These are phyloP conservation scores for Empidonax alnorum DNA, from an alignment of 2,113 vertebrate genomes.

Conservation along the genomic window DNA sequence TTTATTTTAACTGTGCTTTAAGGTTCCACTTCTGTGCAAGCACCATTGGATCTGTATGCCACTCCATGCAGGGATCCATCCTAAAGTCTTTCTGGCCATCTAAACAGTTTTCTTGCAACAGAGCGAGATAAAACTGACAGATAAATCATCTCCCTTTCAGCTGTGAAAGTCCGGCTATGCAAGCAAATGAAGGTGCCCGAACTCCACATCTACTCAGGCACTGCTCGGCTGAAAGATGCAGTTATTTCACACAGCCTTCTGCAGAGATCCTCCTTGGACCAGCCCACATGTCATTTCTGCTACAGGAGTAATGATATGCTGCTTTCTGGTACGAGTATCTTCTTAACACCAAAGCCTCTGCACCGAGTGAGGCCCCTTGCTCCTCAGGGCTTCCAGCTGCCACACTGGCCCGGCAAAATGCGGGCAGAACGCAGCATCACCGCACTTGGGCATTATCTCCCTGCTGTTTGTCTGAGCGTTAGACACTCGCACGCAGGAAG, in stretches of 20 bases:
- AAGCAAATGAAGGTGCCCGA: slow-evolving; percentile 41
- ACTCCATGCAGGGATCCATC: background rate
- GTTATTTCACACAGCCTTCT: background rate
- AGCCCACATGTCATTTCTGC: background rate
- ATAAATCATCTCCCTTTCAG: slow-evolving; percentile 34
- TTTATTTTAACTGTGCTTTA: background rate
- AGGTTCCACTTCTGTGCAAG: background rate
- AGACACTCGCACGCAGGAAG: background rate
- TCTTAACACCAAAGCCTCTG: background rate
- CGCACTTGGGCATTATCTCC: background rate
- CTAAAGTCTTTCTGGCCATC: background rate
- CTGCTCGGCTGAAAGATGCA: background rate
- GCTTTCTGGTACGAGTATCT: background rate
- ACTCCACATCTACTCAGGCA: background rate
- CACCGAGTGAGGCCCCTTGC: no score
- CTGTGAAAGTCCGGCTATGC: background rate
- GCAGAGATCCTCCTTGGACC: background rate
- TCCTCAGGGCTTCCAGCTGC: background rate
- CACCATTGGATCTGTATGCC: background rate
- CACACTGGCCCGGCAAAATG: background rate
- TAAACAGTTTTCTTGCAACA: background rate
- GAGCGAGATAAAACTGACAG: background rate
- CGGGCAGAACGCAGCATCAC: rapidly evolving
- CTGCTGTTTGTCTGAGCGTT: rapidly evolving
- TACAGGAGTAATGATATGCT: background rate